A percentile compares a stretch with the other conserved stretches of the same genome.
Conservation (phyloP, 2,888 invertebrate species). For the Ecdyonurus torrentis region DNA sequence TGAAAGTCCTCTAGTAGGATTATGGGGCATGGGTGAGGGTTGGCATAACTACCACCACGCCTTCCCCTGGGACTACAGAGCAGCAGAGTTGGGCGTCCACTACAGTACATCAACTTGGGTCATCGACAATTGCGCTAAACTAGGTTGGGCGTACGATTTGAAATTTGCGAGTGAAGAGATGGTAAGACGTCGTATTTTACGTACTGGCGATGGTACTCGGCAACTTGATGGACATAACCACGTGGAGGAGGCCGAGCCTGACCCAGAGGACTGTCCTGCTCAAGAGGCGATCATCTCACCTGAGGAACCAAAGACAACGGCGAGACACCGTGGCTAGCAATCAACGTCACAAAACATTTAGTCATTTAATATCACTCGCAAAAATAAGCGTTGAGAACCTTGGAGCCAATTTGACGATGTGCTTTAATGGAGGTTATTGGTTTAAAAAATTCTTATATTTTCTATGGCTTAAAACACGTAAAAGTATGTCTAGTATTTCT, state of each 20-base stretch:
- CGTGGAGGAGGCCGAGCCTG: constrained; percentile 1
- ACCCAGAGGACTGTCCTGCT: not conserved
- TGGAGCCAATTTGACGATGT: too few relatives aligned
- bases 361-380: too few relatives aligned
- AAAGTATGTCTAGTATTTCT: too few relatives aligned
- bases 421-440: too few relatives aligned
- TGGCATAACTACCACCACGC: constrained; percentile 34
- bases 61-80: constrained; percentile 33
- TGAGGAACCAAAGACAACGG: not conserved
- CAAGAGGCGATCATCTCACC: not conserved
- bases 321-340: not conserved
- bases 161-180: constrained; percentile 23
- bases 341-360: too few relatives aligned
- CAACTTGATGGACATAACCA: not conserved
- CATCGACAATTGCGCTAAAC: constrained; percentile 25
- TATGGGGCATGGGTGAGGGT: constrained; percentile 22
- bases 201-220: constrained; percentile 29
- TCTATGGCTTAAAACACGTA: too few relatives aligned
- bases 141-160: constrained; percentile 37
- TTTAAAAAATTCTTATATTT: too few relatives aligned
- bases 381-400: too few relatives aligned
- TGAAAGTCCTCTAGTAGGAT: constrained; percentile 8
- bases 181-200: constrained; percentile 19
- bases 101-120: constrained; percentile 25
- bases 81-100: constrained; percentile 30